A percentile compares a stretch with the other conserved stretches of the same genome.
Conservation (phyloP, 2,888 invertebrate genomes). For the Nomada ruficornis region DNA sequence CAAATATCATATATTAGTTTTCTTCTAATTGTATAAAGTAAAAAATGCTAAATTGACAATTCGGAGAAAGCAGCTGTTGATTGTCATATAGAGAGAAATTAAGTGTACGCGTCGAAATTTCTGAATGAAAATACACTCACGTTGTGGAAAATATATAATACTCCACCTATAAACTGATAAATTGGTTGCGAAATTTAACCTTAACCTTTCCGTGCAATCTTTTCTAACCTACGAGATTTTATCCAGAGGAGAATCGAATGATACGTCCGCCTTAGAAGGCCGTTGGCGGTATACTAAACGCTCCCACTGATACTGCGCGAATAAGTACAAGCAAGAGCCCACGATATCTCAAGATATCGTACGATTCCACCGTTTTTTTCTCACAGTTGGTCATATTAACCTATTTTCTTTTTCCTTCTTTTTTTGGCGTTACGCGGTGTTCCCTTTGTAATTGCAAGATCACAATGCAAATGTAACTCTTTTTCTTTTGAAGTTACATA, state of each 20-base stretch:
- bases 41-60: too few relatives aligned
- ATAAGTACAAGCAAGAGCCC: conserved; percentile 60
- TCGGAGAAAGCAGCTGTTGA: background rate
- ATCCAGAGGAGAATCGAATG: background rate
- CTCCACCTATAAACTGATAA: background rate
- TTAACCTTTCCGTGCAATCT: conserved; percentile 27
- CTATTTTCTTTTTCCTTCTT: conserved; percentile 28
- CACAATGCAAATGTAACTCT: background rate
- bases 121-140: conserved; percentile 28
- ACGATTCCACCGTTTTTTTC: conserved; percentile 61
- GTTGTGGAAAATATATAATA: background rate
- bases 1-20: too few relatives aligned
- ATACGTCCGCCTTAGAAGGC: conserved; percentile 41
- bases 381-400: conserved; percentile 26
- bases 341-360: conserved; percentile 70
- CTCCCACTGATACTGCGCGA: conserved; percentile 55
- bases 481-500: background rate
- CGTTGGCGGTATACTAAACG: conserved; percentile 71
- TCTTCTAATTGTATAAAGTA: too few relatives aligned
- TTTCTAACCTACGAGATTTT: conserved; percentile 40
- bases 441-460: background rate
- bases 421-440: background rate
- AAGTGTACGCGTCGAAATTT: background rate
- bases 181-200: background rate
- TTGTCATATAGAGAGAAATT: background rate